Evolutionary conservation across 2,797 vertebrate species (phyloP), one percentile per base, ranked within the genome.

Genomic region (Odontamblyopus rebecca): DNA sequence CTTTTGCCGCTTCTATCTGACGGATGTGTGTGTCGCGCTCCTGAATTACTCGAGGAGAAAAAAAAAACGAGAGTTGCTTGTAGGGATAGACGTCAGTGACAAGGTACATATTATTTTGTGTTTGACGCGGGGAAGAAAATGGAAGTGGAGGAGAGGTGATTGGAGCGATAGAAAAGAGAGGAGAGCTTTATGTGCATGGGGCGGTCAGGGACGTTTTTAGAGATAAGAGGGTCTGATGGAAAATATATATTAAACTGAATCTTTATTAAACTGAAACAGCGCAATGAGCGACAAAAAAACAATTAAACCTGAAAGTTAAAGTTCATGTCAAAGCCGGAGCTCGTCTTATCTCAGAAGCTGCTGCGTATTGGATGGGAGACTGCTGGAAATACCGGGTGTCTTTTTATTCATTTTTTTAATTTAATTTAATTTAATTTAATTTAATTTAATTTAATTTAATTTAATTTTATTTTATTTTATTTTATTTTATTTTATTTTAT

Each of bases 71-170:
- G 89, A 90, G 86, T 89, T 88, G 82, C 87, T 81, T 80, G 84
- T 82, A 80, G n/a, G 67, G 70, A 66, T 72, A 86, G 84, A 88
- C 72, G 66, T 64, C 68, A 64, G 83, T 89, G 89, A 90, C 90
- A 91, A 91, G 89, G 86, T 90, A 82, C 83, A 90, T 89, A 88
- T 90, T 90, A 88, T 89, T 85, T 86, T 87, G 71, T 75, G 79
- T 85, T 78, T 87, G 88, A 91, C 71, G 70, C 77, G 74, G 86
- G 82, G 80, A 82, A 90, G 81, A 90, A 86, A 89, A 90, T 86
- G 85, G 85, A 89, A 90, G 84, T 78, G 80, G 82, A 23, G 23
- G 65, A 26, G 67, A 61, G 84, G 75, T 79, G 86, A 89, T 86
- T 85, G 86, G 83, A 79, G 87, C 85, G 86, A 88, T 85, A 86